Percentiles rank a stretch among this genome's conserved stretches.
Evolutionary conservation across 35 echinoderm and acorn worm species (phyloP).

Genomic region (Diadema setosum): DNA sequence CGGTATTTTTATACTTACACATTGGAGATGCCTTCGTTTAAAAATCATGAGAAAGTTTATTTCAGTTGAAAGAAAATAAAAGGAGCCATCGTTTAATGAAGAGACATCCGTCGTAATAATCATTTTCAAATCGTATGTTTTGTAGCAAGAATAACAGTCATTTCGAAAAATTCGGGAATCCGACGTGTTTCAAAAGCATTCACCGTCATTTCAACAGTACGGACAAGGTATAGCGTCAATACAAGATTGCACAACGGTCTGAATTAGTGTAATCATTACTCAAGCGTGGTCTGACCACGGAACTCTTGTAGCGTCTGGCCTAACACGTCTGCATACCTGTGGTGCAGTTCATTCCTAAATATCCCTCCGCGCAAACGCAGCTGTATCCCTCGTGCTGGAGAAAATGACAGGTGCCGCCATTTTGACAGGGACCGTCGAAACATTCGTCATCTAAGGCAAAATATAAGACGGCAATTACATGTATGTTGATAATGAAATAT

Average conservation of each 20-base stretch:
- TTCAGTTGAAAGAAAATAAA: background rate
- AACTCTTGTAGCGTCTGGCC: too few relatives aligned
- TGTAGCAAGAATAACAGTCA: too few relatives aligned
- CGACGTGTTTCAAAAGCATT: too few relatives aligned
- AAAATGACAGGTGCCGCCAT: slow-evolving; percentile 1
- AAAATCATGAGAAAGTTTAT: background rate
- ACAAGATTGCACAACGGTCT: too few relatives aligned
- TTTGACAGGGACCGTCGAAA: background rate
- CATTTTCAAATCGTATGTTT: too few relatives aligned
- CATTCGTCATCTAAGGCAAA: background rate
- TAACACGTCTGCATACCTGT: background rate
- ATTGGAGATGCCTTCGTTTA: background rate
- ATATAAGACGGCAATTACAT: too few relatives aligned
- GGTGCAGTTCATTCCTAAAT: background rate
- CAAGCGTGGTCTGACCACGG: too few relatives aligned
- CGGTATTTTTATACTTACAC: background rate
- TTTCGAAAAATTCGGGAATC: too few relatives aligned
- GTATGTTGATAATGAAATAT: too few relatives aligned
- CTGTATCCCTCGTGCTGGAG: background rate
- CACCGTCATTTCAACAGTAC: too few relatives aligned
- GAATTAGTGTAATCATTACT: too few relatives aligned
- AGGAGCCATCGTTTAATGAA: background rate
- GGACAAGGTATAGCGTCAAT: too few relatives aligned
- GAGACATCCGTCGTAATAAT: background rate
- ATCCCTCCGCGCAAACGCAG: background rate